Evolutionary conservation across 2,888 invertebrate genomes (phyloP), one percentile per base, ranked within the genome.

Genomic region (Diadegma fenestrale): DNA sequence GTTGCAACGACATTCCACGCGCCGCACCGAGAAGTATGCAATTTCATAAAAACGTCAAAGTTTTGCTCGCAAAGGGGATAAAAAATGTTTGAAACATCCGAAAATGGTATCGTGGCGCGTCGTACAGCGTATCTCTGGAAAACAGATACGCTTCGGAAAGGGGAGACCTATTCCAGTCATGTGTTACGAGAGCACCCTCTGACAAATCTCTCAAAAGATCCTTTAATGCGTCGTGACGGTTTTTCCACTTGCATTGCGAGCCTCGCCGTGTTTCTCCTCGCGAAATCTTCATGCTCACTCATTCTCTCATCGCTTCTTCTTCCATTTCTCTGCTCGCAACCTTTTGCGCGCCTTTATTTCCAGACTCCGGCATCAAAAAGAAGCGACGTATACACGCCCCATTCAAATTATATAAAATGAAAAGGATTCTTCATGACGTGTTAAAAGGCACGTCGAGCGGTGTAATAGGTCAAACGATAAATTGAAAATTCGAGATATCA

Each of bases 121-220:
- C n/a, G 33, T 43, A 41, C n/a, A 76, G 54, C 63, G 51, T 64
- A 87, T 76, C 71, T 87, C 72, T 41, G 66, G 37, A 54, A 82
- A 71, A 45, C 75, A 80, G 81, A 85, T 71, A 69, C 76, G 69
- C 64, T 66, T 69, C 80, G 84, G 82, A 64, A 51, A 37, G 79
- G 69, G 80, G 85, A 81, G 82, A 86, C 69, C 77, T 80, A 37
- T 41, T 43, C 45, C 66, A 58, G 54, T 30, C 43, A 33, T 41
- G 78, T 45, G 68, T 66, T 43, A 61, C n/a, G 64, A 19, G 54
- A 76, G 37, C 48, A 54, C 45, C 41, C 69, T 45, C 78, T 69
- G 69, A 61, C 58, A 22, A 26, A 51, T 66, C 73, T 80, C 51
- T 45, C 54, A 63, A 73, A 80, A 73, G 54, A 66, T 73, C 64